phyloP scores from a whole-genome alignment of 2,113 vertebrate genomes.

The Tauraco erythrolophus region DNA sequence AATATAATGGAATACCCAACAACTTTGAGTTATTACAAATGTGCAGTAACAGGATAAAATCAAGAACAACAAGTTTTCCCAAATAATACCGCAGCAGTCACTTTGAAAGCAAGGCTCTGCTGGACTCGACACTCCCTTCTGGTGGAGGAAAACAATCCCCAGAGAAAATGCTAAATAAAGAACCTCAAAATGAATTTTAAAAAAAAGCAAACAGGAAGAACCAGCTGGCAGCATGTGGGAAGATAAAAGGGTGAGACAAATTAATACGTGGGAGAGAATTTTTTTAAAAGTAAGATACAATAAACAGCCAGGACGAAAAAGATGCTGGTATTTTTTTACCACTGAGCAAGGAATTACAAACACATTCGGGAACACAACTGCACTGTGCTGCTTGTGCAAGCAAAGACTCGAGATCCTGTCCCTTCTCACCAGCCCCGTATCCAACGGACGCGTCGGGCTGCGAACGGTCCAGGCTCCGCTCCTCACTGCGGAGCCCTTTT shows the following conservation, averaged over 20 bases:
- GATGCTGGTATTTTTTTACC: background rate
- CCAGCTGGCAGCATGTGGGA: constrained; percentile 46
- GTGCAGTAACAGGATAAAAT: background rate
- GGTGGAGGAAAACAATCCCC: background rate
- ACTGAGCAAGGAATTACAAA: background rate
- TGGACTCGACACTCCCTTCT: background rate
- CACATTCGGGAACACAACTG: background rate
- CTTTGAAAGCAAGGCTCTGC: background rate
- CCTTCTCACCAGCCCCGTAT: accelerated
- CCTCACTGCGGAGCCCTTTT: background rate
- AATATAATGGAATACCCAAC: background rate
- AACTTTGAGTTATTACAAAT: background rate
- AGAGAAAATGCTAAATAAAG: constrained; percentile 39
- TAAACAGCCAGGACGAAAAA: background rate
- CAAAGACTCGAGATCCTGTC: background rate
- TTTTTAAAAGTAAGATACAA: constrained; percentile 1
- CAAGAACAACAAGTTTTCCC: constrained; percentile 13
- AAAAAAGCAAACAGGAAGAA: constrained; percentile 43
- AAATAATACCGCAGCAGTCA: background rate
- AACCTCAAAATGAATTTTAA: background rate
- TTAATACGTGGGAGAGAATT: constrained; percentile 20
- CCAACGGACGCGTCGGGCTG: accelerated
- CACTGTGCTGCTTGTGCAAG: background rate
- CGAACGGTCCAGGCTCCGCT: accelerated
- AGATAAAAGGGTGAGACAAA: constrained; percentile 59